These are phyloP conservation scores for Carposina sasakii DNA, from an alignment of 1,140 invertebrate species.

Conservation along the genomic window DNA sequence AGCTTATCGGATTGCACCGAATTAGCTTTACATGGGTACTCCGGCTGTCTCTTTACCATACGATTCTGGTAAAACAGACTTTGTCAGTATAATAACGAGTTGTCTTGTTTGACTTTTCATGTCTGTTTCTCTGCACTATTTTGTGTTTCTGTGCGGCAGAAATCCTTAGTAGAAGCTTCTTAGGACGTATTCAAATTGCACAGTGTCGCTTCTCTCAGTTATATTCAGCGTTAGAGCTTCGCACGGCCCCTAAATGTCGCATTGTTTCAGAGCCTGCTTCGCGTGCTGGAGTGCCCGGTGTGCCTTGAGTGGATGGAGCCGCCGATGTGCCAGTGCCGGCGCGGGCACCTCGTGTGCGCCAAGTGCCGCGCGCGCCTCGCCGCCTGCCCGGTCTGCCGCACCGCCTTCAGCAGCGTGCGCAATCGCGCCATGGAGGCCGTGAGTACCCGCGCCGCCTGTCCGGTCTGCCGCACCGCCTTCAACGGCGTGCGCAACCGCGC, in stretches of 20 bases:
- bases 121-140: not conserved
- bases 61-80: not conserved
- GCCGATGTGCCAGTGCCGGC: conserved; percentile 72
- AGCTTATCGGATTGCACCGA: not conserved
- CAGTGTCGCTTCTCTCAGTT: not conserved
- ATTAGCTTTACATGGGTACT: not conserved
- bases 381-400: conserved; percentile 69
- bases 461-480: not conserved
- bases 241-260: not conserved
- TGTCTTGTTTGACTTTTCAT: too few species aligned
- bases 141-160: not conserved
- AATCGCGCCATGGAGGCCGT: conserved; percentile 68
- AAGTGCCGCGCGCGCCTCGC: conserved; percentile 61
- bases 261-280: conserved; percentile 48
- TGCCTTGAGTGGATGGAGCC: conserved; percentile 74
- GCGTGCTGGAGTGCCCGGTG: conserved; percentile 73
- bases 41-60: not conserved
- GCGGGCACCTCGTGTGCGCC: conserved; percentile 70
- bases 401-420: conserved; percentile 53
- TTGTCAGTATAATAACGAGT: not conserved
- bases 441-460: conserved; percentile 3
- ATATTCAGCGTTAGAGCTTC: not conserved
- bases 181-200: not conserved
- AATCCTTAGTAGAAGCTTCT: not conserved
- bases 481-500: too few species aligned